Conservation (phyloP, 2,888 invertebrate species). For the Pseudoips prasinana region DNA sequence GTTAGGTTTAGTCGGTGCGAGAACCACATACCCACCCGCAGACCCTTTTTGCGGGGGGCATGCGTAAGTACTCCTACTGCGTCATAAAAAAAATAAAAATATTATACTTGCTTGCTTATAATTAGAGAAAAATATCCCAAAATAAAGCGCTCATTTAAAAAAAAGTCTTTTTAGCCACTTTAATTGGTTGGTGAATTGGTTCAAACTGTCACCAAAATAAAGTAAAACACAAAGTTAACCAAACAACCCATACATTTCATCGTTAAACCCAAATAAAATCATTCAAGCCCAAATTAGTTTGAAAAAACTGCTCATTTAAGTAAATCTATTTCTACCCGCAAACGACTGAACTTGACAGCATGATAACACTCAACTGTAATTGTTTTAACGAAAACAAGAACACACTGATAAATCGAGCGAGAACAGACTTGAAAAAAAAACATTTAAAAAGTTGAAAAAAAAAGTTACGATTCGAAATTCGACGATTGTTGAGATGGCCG, state of each 20-base stretch:
- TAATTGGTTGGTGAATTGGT: too few relatives aligned
- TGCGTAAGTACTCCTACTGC: too few relatives aligned
- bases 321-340: conserved; percentile 35
- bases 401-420: conserved; percentile 58
- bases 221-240: conserved; percentile 11
- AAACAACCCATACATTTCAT: conserved; percentile 12
- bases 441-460: too few relatives aligned
- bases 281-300: conserved; percentile 32
- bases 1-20: too few relatives aligned
- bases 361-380: conserved; percentile 67
- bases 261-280: conserved; percentile 31
- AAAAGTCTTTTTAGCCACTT: too few relatives aligned
- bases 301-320: conserved; percentile 40
- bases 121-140: too few relatives aligned
- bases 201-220: not conserved
- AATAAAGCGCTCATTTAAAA: too few relatives aligned
- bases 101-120: too few relatives aligned
- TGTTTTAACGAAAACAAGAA: conserved; percentile 71
- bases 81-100: too few relatives aligned
- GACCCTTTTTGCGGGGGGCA: too few relatives aligned
- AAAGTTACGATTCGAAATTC: conserved; percentile 45
- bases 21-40: too few relatives aligned
- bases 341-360: conserved; percentile 53
- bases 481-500: conserved; percentile 52
- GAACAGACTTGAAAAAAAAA: conserved; percentile 26